Evolutionary conservation across 2,797 vertebrate genomes (phyloP), one percentile per base, ranked within the genome.

Genomic region (Phataginus tetradactyla): DNA sequence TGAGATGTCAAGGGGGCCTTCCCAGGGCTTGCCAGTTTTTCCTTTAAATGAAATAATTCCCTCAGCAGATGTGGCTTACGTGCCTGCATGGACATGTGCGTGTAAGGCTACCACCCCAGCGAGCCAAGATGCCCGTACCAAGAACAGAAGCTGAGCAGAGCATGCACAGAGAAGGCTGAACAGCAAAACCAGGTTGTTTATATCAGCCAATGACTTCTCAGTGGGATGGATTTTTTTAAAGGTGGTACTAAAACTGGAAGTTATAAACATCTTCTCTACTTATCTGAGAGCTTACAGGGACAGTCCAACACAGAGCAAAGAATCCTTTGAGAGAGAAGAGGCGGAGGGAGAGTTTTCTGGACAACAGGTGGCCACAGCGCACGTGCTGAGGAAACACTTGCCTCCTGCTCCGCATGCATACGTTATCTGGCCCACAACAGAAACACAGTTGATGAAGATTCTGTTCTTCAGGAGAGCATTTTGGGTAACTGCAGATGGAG

Each of bases 241-340:
- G n/a, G 32, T 32, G 71, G 9, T 75, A 45, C 21, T 64, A 89
- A 89, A 86, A 84, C 45, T n/a, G 55, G 29, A 49, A 79, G 25
- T 71, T 93, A 39, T 94, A 68, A 93, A 86, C 71, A 93, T 79
- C 77, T 80, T 96, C 63, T 91, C 66, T 57, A 10, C 25, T 75
- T 64, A 63, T 32, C 59, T 55, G 61, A 66, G 75, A 68, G 68
- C 51, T 83, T 72, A 39, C 34, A 32, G 39, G 86, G 11, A 74
- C 55, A 72, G 86, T 68, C 93, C 37, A 12, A 69, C 63, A 68
- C 39, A 71, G 45, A 79, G 64, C 37, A 42, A 68, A 81, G 64
- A 75, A n/a, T 80, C 55, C 53, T 4, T 0, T 18, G 32, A n/a
- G 71, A 59, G 29, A 4, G 5, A 4, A 7, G 49, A 5, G 39